Evolutionary conservation across 2,797 vertebrate species (phyloP).

Genomic region (Notoglanidium macrostoma): DNA sequence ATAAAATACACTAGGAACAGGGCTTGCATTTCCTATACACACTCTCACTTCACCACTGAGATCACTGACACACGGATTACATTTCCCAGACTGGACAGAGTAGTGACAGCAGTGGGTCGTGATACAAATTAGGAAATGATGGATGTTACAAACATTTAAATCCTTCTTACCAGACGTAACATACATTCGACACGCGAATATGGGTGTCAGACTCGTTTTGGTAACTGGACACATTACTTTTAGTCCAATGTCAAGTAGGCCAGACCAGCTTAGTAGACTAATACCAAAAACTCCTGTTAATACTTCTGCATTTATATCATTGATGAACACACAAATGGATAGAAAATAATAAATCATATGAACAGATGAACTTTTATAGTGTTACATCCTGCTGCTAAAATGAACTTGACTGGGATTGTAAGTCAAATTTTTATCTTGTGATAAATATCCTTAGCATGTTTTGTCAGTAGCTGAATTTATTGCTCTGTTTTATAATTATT

Average conservation of each 20-base stretch:
- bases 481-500: neutral
- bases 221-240: too few relatives aligned
- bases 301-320: neutral
- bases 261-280: neutral
- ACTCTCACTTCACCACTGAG: neutral
- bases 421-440: neutral
- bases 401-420: neutral
- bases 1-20: slow-evolving; percentile 18
- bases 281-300: neutral
- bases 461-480: neutral
- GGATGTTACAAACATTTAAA: neutral
- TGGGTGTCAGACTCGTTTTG: neutral
- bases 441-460: neutral
- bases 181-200: neutral
- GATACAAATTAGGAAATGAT: neutral
- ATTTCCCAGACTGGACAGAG: neutral
- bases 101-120: neutral
- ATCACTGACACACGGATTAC: slow-evolving; percentile 27
- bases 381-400: neutral
- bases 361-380: neutral
- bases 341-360: neutral
- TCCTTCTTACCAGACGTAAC: neutral
- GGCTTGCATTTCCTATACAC: slow-evolving; percentile 1
- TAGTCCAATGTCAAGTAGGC: neutral
- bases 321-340: neutral